phyloP scores from a whole-genome alignment of 2,113 vertebrate species.

The Loxodonta africana region DNA sequence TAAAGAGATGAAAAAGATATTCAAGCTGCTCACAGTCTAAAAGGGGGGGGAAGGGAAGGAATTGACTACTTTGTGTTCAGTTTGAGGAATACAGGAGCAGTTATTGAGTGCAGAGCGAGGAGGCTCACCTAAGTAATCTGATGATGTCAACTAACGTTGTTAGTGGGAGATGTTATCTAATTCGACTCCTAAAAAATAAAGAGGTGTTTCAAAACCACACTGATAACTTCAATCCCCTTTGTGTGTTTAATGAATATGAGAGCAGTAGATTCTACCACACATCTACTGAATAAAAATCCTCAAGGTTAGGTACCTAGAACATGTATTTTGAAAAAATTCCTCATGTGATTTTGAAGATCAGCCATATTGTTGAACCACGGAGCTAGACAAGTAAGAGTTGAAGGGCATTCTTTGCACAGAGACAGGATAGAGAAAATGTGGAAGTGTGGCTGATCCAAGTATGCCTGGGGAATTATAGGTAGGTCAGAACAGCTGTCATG shows the following conservation, averaged over 20 bases:
- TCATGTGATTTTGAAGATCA: neutral
- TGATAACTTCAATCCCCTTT: neutral
- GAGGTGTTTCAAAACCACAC: neutral
- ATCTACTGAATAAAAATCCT: neutral
- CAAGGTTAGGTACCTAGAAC: neutral
- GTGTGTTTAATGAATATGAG: neutral
- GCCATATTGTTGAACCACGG: neutral
- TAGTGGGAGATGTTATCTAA: neutral
- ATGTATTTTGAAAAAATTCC: neutral
- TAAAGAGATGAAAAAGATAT: neutral
- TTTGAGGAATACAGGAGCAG: neutral
- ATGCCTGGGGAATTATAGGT: neutral
- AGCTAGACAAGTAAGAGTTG: neutral
- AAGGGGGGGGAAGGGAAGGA: neutral
- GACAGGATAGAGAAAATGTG: neutral
- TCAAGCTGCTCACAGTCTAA: neutral
- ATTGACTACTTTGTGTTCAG: neutral
- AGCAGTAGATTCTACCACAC: neutral
- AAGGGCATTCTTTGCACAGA: neutral
- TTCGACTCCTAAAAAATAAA: neutral
- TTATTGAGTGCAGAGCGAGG: neutral
- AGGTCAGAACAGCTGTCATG: neutral
- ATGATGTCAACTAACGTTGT: neutral
- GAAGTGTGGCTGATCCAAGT: neutral
- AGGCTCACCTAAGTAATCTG: neutral